Conservation (phyloP, 2,113 vertebrate genomes). For the Seriola quinqueradiata region DNA sequence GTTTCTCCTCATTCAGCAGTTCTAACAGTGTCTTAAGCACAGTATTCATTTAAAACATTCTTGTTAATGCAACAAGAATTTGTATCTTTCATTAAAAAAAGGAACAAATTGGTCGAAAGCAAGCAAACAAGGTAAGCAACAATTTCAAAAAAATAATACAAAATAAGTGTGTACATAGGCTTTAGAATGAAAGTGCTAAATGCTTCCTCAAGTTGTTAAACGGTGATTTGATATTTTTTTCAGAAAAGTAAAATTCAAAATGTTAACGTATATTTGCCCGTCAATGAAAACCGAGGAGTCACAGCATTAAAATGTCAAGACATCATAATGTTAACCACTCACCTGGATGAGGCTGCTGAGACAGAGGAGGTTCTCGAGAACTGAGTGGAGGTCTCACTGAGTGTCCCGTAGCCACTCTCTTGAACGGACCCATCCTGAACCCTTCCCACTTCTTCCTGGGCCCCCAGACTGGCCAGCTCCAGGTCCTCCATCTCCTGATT, state of each 20-base stretch:
- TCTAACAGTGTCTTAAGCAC: too few relatives aligned
- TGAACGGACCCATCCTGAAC: constrained; percentile 29
- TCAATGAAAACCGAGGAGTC: too few relatives aligned
- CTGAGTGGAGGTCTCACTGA: constrained; percentile 46
- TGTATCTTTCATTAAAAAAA: too few relatives aligned
- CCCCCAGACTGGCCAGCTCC: constrained; percentile 88
- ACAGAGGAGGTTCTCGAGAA: constrained; percentile 47
- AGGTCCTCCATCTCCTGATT: constrained; percentile 72
- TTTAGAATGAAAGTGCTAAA: neutral
- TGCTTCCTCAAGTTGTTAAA: neutral
- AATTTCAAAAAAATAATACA: too few relatives aligned
- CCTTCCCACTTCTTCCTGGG: constrained; percentile 79
- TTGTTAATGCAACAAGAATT: too few relatives aligned
- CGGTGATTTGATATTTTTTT: constrained; percentile 3
- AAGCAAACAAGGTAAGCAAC: too few relatives aligned
- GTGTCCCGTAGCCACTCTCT: constrained; percentile 87
- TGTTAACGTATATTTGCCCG: constrained; percentile 41
- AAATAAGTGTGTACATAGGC: neutral
- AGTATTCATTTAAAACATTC: too few relatives aligned
- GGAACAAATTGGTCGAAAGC: too few relatives aligned
- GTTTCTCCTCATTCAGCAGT: too few relatives aligned
- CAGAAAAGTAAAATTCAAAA: constrained; percentile 30
- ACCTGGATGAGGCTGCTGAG: constrained; percentile 67
- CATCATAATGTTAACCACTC: constrained; percentile 30
- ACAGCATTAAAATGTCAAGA: constrained; percentile 38